A percentile compares a stretch with the other conserved stretches of the same genome.
phyloP scores from a whole-genome alignment of 2,797 vertebrate genomes.

The Serranus cabrilla region DNA sequence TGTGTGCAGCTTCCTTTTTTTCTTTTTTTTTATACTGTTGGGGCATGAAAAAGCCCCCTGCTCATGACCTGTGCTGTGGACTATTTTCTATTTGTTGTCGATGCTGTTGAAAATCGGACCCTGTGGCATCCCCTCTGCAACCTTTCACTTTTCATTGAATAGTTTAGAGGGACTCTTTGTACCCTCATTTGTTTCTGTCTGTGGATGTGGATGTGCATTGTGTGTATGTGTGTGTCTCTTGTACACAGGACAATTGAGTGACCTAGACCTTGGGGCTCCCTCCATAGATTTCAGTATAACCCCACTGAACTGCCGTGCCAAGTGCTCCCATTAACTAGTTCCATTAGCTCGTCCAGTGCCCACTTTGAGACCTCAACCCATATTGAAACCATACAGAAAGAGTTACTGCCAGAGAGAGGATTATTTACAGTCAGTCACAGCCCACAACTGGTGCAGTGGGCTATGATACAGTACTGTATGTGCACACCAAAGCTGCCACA shows the following conservation, averaged over 20 bases:
- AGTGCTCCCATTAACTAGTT: slow-evolving; percentile 59
- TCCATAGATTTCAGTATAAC: slow-evolving; percentile 55
- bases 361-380: slow-evolving; percentile 51
- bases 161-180: slow-evolving; percentile 59
- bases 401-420: slow-evolving; percentile 18
- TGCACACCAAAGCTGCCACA: slow-evolving; percentile 7
- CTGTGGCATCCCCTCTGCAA: slow-evolving; percentile 44
- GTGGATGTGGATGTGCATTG: slow-evolving; percentile 41
- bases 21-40: slow-evolving; percentile 17
- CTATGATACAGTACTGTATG: not conserved
- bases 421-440: slow-evolving; percentile 46
- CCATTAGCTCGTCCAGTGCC: slow-evolving; percentile 55
- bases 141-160: slow-evolving; percentile 57
- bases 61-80: slow-evolving; percentile 4
- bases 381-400: slow-evolving; percentile 46
- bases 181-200: slow-evolving; percentile 54
- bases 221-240: slow-evolving; percentile 42
- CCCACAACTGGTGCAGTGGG: slow-evolving; percentile 25
- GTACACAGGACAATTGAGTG: slow-evolving; percentile 70
- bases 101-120: slow-evolving; percentile 46
- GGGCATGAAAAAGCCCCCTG: slow-evolving; percentile 21
- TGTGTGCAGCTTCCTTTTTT: not conserved
- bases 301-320: slow-evolving; percentile 53
- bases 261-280: slow-evolving; percentile 73
- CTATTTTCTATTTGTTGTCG: slow-evolving; percentile 31